Conservation (phyloP, 2,888 invertebrate species). For the Idaea straminata region DNA sequence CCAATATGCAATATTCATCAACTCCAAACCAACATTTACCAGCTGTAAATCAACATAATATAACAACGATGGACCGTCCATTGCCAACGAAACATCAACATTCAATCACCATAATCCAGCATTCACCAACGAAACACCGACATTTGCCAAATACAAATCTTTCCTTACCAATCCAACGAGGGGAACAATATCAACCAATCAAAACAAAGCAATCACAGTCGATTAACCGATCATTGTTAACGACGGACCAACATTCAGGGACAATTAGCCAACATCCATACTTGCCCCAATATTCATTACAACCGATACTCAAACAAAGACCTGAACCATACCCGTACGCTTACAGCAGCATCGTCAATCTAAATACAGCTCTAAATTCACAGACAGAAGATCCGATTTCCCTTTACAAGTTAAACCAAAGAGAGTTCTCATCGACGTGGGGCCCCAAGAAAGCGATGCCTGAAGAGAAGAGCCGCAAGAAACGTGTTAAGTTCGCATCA, state of each 20-base stretch:
- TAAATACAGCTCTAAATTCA: background rate
- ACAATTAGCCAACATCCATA: background rate
- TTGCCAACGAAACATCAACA: background rate
- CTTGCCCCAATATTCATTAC: background rate
- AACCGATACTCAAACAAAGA: background rate
- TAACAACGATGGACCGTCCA: background rate
- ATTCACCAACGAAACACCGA: background rate
- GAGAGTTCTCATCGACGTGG: conserved; percentile 20
- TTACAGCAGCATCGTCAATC: background rate
- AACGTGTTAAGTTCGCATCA: conserved; percentile 21
- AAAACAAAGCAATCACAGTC: background rate
- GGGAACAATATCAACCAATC: background rate
- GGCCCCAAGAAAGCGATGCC: conserved; percentile 25
- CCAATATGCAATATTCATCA: background rate
- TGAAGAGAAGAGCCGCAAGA: conserved; percentile 21
- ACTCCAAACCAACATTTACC: background rate
- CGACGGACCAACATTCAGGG: too few species aligned
- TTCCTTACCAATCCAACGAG: background rate
- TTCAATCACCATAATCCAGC: background rate
- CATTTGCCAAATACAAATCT: background rate
- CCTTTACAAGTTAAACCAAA: conserved; percentile 7
- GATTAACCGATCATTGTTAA: too few species aligned
- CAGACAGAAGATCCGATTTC: conserved; percentile 10
- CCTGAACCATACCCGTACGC: background rate
- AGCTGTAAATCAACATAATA: background rate